A percentile compares a stretch with the other conserved stretches of the same genome.
These are phyloP conservation scores for Morpho achilles DNA, from an alignment of 2,888 invertebrate species.

Conservation along the genomic window DNA sequence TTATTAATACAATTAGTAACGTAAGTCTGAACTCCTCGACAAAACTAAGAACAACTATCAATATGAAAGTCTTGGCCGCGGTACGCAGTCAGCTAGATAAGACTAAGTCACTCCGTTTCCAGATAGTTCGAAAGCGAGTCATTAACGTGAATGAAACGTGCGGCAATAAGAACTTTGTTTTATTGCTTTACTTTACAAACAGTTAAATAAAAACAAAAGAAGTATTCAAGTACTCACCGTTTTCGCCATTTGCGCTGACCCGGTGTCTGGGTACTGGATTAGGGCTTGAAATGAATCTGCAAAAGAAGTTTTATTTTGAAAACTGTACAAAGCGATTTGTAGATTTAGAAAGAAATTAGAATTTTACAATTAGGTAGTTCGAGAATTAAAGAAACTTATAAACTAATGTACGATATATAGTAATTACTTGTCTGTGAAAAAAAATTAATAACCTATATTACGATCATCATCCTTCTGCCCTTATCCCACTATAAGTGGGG, in stretches of 20 bases:
- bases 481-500: too few species aligned
- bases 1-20: conserved; percentile 22
- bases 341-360: too few species aligned
- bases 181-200: conserved; percentile 65
- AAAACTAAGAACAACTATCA: conserved; percentile 33
- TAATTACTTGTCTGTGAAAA: too few species aligned
- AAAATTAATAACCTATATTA: too few species aligned
- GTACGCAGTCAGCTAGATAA: conserved; percentile 35
- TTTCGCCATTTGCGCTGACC: conserved; percentile 98
- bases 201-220: conserved; percentile 67
- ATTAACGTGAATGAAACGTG: conserved; percentile 72
- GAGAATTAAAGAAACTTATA: too few species aligned
- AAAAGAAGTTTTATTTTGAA: conserved; percentile 49
- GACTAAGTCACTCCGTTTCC: conserved; percentile 54
- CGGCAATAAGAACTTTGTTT: conserved; percentile 70
- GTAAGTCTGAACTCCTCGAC: conserved; percentile 12
- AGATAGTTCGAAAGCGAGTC: conserved; percentile 64
- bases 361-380: too few species aligned
- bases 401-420: too few species aligned
- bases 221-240: conserved; percentile 82
- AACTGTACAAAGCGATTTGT: conserved; percentile 6
- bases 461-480: too few species aligned
- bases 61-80: conserved; percentile 34
- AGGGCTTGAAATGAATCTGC: conserved; percentile 98
- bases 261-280: conserved; percentile 98